phyloP scores from a whole-genome alignment of 2,888 invertebrate genomes.

The Mimachlamys varia region DNA sequence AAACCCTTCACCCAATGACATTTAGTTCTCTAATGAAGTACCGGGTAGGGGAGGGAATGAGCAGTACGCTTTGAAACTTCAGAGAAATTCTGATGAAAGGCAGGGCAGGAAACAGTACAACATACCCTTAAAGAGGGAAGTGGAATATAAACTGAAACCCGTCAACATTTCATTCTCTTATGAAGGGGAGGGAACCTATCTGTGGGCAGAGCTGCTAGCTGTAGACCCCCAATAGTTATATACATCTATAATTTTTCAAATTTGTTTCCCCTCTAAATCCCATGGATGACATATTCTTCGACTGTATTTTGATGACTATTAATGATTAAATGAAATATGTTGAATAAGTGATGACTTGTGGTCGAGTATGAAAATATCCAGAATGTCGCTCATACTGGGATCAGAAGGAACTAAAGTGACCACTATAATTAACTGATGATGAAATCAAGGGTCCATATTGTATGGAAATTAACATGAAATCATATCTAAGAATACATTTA shows the following conservation, averaged over 20 bases:
- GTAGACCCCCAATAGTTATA: no score
- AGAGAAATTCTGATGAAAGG: no score
- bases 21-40: neutral
- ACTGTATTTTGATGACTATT: neutral
- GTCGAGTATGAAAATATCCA: neutral
- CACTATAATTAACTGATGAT: neutral
- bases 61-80: no score
- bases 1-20: neutral
- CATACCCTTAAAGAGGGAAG: neutral
- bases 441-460: neutral
- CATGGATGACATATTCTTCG: neutral
- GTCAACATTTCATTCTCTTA: neutral
- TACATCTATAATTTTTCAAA: neutral
- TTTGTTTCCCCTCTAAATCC: neutral
- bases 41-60: no score
- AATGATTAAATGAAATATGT: neutral
- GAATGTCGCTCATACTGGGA: neutral
- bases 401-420: neutral
- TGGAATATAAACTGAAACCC: neutral
- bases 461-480: neutral
- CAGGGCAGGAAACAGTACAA: neutral
- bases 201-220: neutral
- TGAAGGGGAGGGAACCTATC: neutral
- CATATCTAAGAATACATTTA: constrained; percentile 4
- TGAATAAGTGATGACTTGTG: neutral